Percentiles rank a stretch among this genome's conserved stretches.
These are phyloP conservation scores for Ichneumon xanthorius DNA, from an alignment of 2,888 invertebrate species.

Conservation along the genomic window DNA sequence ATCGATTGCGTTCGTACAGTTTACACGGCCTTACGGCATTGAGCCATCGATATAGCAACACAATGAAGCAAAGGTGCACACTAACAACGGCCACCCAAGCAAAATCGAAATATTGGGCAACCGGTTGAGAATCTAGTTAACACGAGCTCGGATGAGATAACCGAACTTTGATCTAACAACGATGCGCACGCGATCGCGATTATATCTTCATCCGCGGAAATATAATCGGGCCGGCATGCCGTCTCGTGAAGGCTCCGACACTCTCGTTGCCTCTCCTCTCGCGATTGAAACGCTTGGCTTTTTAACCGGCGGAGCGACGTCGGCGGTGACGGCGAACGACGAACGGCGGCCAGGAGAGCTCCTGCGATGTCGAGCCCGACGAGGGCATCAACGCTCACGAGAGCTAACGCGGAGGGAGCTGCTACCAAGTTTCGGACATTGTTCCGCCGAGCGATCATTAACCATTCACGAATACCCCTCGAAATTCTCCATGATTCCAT, in stretches of 20 bases:
- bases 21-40: not conserved
- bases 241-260: constrained; percentile 47
- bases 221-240: constrained; percentile 56
- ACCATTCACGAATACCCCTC: constrained; percentile 55
- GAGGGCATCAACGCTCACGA: constrained; percentile 62
- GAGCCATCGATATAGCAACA: not conserved
- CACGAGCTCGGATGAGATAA: constrained; percentile 68
- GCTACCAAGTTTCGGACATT: constrained; percentile 42
- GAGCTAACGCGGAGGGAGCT: constrained; percentile 35
- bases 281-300: constrained; percentile 69
- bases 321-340: constrained; percentile 49
- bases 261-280: constrained; percentile 26
- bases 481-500: constrained; percentile 8
- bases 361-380: constrained; percentile 45
- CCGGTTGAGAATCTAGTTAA: constrained; percentile 77
- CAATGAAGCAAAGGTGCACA: not conserved
- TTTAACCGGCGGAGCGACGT: constrained; percentile 60
- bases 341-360: constrained; percentile 52
- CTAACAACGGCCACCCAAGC: not conserved
- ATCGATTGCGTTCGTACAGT: not conserved
- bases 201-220: constrained; percentile 78
- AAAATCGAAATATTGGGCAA: constrained; percentile 34
- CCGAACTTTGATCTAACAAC: constrained; percentile 82
- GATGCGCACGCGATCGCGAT: constrained; percentile 80
- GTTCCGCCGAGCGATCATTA: constrained; percentile 63